phyloP scores from a whole-genome alignment of 1,140 invertebrate genomes.

The Bombus sylvicola region DNA sequence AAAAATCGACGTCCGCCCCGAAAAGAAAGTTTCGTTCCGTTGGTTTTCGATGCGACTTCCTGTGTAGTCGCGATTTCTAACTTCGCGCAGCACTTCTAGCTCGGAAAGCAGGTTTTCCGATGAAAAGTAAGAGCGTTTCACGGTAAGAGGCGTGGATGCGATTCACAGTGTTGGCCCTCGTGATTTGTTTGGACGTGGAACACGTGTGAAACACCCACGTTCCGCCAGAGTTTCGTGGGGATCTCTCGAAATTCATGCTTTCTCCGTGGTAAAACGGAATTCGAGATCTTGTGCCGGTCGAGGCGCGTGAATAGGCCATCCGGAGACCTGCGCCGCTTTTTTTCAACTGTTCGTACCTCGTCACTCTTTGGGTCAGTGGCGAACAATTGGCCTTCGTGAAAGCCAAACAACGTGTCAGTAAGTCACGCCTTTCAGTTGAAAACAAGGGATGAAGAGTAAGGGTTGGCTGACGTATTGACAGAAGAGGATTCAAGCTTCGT shows the following conservation, averaged over 20 bases:
- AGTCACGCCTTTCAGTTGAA: too few relatives aligned
- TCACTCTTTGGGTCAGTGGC: background rate
- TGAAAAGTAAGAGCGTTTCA: conserved; percentile 72
- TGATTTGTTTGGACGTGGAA: conserved; percentile 64
- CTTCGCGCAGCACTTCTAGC: conserved; percentile 31
- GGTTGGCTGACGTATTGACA: too few relatives aligned
- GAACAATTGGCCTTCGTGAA: too few relatives aligned
- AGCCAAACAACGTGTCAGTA: too few relatives aligned
- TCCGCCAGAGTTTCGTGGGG: conserved; percentile 37
- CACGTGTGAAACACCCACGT: conserved; percentile 40
- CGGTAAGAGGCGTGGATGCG: background rate
- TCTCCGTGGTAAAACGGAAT: conserved; percentile 59
- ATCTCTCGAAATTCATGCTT: conserved; percentile 65
- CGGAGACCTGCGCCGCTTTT: background rate
- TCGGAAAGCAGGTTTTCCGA: conserved; percentile 70
- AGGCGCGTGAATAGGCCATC: background rate
- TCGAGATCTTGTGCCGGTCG: conserved; percentile 16
- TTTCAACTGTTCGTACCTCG: background rate
- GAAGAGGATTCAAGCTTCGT: too few relatives aligned
- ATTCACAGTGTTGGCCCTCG: conserved; percentile 41
- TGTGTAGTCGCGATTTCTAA: conserved; percentile 28
- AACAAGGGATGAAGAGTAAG: too few relatives aligned
- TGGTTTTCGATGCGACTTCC: background rate
- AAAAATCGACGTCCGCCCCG: background rate
- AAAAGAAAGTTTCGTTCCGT: conserved; percentile 11